Base-by-base conservation (phyloP, 1,140 invertebrate genomes). In the Leptopilina clavipes region DNA sequence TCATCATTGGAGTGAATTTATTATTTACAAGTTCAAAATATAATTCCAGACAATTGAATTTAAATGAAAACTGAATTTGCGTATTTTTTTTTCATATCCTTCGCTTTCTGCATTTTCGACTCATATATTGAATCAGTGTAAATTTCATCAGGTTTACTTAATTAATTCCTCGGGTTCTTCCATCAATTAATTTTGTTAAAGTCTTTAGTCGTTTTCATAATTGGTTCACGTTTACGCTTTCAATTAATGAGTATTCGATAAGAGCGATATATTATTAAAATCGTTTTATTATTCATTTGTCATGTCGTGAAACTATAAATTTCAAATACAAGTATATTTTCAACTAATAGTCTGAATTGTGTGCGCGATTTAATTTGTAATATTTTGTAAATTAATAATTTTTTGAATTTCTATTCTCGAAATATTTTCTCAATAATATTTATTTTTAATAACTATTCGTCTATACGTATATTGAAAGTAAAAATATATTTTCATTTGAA, bases 101-200 rank as follows among this genome's bases (percentile, higher is more conserved):
- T n/a, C 48, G 48, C 48, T 52, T 17, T 52, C 48, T n/a, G 6
- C n/a, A 52, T 52, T 52, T 40, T 52, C 14, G 48, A 12, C 3
- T 17, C 44, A 45, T n/a, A n/a, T n/a, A n/a, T 45, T 10, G 44
- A 45, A 45, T 14, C 2, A 45, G n/a, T 7, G 9, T 52, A 52
- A 48, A 52, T 52, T 52, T 52, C 48, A 52, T 52, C 48, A 17
- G n/a, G n/a, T 52, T 52, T n/a, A 17, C n/a, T 52, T 52, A 52
- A 52, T 52, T 52, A 52, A 52, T 52, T 52, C 48, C 48, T 52
- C n/a, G n/a, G n/a, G 5, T 52, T 52, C 48, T 31, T 52, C 14
- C 48, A 52, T 52, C 48, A 17, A 52, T 52, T 52, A 52, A 52
- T 52, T 52, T 52, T n/a, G 48, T 52, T 52, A 52, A 52, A 52